phyloP scores from a whole-genome alignment of 2,113 vertebrate species.

The Megaceryle torquata region DNA sequence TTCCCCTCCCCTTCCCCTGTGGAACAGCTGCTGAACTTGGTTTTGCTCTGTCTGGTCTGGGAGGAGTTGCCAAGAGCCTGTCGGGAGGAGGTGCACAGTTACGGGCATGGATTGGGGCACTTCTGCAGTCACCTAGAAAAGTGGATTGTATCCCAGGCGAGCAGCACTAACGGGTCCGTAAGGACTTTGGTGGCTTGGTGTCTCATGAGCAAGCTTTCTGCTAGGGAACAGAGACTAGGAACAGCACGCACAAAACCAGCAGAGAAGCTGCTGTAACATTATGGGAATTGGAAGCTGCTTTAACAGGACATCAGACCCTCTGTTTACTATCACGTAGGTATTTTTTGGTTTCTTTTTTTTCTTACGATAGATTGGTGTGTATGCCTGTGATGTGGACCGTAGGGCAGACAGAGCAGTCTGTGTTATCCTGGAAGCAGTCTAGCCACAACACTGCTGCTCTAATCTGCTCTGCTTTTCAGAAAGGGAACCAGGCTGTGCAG shows the following conservation, averaged over 20 bases:
- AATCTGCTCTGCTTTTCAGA: neutral
- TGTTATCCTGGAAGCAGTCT: neutral
- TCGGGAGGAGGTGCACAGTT: neutral
- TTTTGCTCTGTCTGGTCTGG: neutral
- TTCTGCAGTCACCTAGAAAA: neutral
- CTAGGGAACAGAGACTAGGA: neutral
- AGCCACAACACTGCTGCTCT: neutral
- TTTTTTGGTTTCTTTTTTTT: neutral
- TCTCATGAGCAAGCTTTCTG: neutral
- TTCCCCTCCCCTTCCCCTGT: slow-evolving; percentile 6
- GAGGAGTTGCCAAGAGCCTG: neutral
- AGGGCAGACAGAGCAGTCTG: neutral
- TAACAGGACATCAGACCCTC: slow-evolving; percentile 83
- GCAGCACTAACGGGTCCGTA: neutral
- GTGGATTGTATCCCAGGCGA: neutral
- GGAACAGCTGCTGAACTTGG: slow-evolving; percentile 10
- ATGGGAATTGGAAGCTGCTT: slow-evolving; percentile 91
- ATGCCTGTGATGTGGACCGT: neutral
- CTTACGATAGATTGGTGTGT: neutral
- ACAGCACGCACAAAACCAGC: neutral
- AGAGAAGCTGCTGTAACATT: neutral
- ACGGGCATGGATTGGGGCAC: neutral
- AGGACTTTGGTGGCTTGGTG: neutral
- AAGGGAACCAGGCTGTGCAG: neutral
- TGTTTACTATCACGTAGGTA: slow-evolving; percentile 86